These are phyloP conservation scores for Drosophila nr. perissopoda DNA, from an alignment of 2,888 invertebrate species.

Conservation along the genomic window DNA sequence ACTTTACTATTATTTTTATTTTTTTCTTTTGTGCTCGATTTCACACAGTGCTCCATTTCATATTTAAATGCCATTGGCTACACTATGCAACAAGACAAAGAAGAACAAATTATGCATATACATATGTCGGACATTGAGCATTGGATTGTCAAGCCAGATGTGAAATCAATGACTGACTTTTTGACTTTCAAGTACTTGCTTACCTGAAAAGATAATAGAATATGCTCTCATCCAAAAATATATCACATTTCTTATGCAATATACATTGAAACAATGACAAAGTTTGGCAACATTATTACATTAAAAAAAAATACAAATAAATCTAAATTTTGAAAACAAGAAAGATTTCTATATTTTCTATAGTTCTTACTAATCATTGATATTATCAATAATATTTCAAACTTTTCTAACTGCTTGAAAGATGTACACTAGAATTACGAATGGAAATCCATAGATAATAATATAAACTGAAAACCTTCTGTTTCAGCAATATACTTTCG, in stretches of 20 bases:
- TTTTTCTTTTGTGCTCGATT: conserved; percentile 16
- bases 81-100: neutral
- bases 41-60: conserved; percentile 39
- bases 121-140: neutral
- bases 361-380: neutral
- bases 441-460: neutral
- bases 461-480: neutral
- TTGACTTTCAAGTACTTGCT: neutral
- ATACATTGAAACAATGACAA: no score
- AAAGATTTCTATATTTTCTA: neutral
- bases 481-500: neutral
- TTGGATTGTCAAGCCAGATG: neutral
- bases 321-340: neutral
- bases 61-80: conserved; percentile 25
- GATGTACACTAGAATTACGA: neutral
- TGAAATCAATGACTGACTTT: neutral
- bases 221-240: neutral
- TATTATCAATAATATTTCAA: neutral
- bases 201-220: neutral
- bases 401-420: neutral
- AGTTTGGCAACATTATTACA: no score
- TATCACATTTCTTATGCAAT: neutral
- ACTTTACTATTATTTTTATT: neutral
- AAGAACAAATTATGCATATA: neutral
- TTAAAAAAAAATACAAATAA: neutral